These are phyloP conservation scores for Drosophila demipolita DNA, from an alignment of 2,888 invertebrate species.

Conservation along the genomic window DNA sequence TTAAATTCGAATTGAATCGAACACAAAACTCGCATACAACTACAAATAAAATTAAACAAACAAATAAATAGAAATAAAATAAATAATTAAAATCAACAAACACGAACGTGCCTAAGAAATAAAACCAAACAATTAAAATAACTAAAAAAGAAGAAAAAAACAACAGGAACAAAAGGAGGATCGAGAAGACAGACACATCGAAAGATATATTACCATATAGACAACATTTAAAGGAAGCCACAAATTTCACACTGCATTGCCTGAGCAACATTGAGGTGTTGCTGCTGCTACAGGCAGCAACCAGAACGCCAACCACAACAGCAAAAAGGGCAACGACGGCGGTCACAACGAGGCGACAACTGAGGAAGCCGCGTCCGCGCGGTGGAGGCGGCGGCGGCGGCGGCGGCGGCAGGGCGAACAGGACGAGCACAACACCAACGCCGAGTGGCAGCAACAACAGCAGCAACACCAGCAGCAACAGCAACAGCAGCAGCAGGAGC, in stretches of 20 bases:
- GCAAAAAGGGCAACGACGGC: constrained; percentile 15
- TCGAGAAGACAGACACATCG: not conserved
- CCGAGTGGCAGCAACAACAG: constrained; percentile 49
- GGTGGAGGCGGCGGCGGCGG: not conserved
- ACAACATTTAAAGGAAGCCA: not conserved
- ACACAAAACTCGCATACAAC: constrained; percentile 49
- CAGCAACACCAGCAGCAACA: constrained; percentile 24
- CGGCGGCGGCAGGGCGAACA: not conserved
- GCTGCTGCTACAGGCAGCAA: constrained; percentile 41
- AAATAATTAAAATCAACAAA: constrained; percentile 32
- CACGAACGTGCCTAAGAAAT: constrained; percentile 72
- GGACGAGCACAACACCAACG: constrained; percentile 44
- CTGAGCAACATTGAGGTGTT: constrained; percentile 50
- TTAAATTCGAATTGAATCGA: constrained; percentile 28
- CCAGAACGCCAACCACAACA: constrained; percentile 7
- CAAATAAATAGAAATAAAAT: constrained; percentile 5
- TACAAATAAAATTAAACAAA: not conserved
- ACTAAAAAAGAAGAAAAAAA: not conserved
- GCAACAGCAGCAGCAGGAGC: constrained; percentile 49
- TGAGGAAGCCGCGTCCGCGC: constrained; percentile 46
- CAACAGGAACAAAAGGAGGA: not conserved
- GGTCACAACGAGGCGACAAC: constrained; percentile 31
- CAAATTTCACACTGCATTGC: constrained; percentile 44
- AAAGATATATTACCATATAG: constrained; percentile 3
- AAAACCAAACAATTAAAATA: constrained; percentile 21